A percentile compares a stretch with the other conserved stretches of the same genome.
Conservation (phyloP, 2,888 invertebrate genomes). For the Torymus tubicola region DNA sequence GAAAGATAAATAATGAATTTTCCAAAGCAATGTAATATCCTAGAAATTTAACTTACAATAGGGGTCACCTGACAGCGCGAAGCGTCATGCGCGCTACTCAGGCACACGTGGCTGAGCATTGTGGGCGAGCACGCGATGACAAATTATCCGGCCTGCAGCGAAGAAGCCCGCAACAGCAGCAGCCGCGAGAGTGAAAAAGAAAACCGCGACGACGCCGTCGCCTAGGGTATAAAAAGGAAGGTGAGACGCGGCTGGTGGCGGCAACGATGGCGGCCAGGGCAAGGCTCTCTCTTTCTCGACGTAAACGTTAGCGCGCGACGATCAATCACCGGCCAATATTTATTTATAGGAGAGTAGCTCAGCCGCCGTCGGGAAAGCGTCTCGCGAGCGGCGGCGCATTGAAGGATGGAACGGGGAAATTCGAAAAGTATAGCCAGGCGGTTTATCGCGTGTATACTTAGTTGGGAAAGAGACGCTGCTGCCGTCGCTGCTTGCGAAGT, state of each 20-base stretch:
- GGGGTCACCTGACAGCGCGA: too few relatives aligned
- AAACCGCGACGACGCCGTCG: neutral
- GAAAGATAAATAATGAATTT: too few relatives aligned
- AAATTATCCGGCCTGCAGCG: constrained; percentile 63
- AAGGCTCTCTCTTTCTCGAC: neutral
- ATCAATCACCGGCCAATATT: constrained; percentile 73
- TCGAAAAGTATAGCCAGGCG: constrained; percentile 22
- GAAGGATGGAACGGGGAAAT: constrained; percentile 49
- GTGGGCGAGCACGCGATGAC: constrained; percentile 67
- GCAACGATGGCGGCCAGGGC: too few relatives aligned
- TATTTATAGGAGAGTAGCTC: constrained; percentile 68
- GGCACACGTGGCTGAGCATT: constrained; percentile 60
- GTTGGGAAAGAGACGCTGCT: constrained; percentile 12
- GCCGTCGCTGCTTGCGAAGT: constrained; percentile 20
- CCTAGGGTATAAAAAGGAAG: neutral
- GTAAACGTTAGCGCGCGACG: constrained; percentile 52
- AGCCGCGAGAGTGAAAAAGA: constrained; percentile 40
- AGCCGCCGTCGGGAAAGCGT: constrained; percentile 11
- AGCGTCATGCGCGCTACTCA: neutral
- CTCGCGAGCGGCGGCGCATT: constrained; percentile 37
- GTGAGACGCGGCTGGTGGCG: neutral
- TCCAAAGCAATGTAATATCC: too few relatives aligned
- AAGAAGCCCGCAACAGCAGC: neutral
- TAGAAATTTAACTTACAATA: too few relatives aligned
- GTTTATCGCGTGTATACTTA: constrained; percentile 40